These are phyloP conservation scores for Polydrusus cervinus DNA, from an alignment of 2,888 invertebrate species.

Conservation along the genomic window DNA sequence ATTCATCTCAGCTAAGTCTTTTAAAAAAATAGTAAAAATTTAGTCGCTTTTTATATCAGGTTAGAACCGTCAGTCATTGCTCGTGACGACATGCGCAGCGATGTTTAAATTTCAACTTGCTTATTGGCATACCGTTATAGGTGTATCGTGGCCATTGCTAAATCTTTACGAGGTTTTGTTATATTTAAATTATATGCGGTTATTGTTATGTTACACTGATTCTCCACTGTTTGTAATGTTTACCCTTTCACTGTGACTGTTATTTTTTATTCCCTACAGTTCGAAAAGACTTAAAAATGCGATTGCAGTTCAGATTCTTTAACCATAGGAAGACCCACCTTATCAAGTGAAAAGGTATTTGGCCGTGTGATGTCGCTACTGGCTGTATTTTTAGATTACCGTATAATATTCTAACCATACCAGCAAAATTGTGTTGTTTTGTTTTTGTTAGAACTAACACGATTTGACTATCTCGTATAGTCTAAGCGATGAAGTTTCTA, in stretches of 20 bases:
- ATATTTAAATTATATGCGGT: too few species aligned
- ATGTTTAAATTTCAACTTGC: too few species aligned
- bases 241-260: constrained; percentile 24
- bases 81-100: too few species aligned
- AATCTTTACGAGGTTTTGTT: too few species aligned
- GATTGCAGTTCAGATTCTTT: constrained; percentile 96
- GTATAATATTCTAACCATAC: constrained; percentile 10
- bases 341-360: constrained; percentile 80
- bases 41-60: too few species aligned
- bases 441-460: constrained; percentile 15
- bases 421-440: neutral
- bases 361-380: constrained; percentile 24
- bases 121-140: too few species aligned
- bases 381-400: constrained; percentile 7
- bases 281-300: constrained; percentile 96
- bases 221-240: constrained; percentile 8
- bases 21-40: too few species aligned
- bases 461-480: neutral
- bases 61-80: too few species aligned
- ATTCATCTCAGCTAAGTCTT: too few species aligned
- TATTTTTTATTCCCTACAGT: constrained; percentile 77
- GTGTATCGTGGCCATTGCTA: too few species aligned
- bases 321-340: constrained; percentile 92
- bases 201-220: neutral
- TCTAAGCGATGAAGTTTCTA: neutral